A percentile compares a stretch with the other conserved stretches of the same genome.
Conservation (phyloP, 2,797 vertebrate species). For the Pipistrellus nathusii region DNA sequence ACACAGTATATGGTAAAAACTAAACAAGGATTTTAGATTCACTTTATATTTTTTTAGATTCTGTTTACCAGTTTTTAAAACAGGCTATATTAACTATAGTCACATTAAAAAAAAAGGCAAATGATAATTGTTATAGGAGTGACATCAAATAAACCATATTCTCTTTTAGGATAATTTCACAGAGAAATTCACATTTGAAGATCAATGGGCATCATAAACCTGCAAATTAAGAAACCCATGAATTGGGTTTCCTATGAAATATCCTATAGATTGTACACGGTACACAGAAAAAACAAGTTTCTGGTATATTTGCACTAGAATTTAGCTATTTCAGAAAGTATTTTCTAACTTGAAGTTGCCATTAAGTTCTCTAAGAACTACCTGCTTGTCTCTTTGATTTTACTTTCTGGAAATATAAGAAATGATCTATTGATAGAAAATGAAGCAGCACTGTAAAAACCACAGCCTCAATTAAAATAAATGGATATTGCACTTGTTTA, state of each 20-base stretch:
- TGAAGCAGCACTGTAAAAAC: background rate
- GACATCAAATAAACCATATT: constrained; percentile 40
- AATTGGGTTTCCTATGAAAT: constrained; percentile 36
- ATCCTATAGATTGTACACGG: background rate
- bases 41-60: background rate
- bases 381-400: constrained; percentile 37
- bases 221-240: constrained; percentile 51
- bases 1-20: constrained; percentile 38
- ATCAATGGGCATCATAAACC: background rate
- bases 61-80: constrained; percentile 39
- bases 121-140: constrained; percentile 51
- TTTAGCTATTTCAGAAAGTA: constrained; percentile 60
- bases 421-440: constrained; percentile 53
- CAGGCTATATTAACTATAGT: constrained; percentile 56
- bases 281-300: constrained; percentile 16
- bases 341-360: constrained; percentile 48
- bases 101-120: constrained; percentile 75
- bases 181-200: constrained; percentile 67
- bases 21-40: constrained; percentile 39
- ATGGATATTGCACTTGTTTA: background rate
- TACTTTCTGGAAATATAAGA: constrained; percentile 47
- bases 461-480: constrained; percentile 30
- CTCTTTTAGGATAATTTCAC: constrained; percentile 56
- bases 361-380: constrained; percentile 2
- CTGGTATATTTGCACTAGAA: background rate